These are phyloP conservation scores for Hystrix brachyura DNA, from an alignment of 2,113 vertebrate genomes.

Conservation along the genomic window DNA sequence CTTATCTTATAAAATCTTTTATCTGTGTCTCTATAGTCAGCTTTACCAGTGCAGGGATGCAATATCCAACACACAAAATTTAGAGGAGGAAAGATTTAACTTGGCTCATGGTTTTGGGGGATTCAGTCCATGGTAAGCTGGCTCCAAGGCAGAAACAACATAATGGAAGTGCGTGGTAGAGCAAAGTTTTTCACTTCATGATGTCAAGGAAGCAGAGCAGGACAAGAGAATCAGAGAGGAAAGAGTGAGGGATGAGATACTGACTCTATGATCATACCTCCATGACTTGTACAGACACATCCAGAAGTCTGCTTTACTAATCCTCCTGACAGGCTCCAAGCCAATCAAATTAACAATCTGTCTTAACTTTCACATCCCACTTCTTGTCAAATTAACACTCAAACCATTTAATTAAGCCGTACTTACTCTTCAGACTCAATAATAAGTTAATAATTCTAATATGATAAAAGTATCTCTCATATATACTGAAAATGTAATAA, in stretches of 20 bases:
- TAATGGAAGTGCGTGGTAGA: not conserved
- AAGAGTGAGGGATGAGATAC: not conserved
- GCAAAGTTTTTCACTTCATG: not conserved
- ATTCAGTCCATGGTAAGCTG: not conserved
- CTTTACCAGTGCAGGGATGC: not conserved
- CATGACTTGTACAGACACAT: not conserved
- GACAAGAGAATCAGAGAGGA: not conserved
- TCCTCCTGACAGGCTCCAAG: not conserved
- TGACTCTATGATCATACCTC: not conserved
- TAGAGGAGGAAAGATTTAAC: not conserved
- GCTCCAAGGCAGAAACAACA: not conserved
- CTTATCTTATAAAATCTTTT: not conserved
- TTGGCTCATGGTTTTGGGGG: not conserved
- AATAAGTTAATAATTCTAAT: not conserved
- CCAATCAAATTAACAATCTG: not conserved
- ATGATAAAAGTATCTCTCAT: not conserved
- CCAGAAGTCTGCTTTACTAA: not conserved
- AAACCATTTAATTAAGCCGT: not conserved
- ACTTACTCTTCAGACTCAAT: not conserved
- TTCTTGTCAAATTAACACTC: not conserved
- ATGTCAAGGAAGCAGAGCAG: not conserved
- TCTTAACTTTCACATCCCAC: not conserved
- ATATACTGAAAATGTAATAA: not conserved
- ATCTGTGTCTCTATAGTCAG: not conserved
- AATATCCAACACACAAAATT: not conserved